Percentiles rank a stretch among this genome's conserved stretches.
These are phyloP conservation scores for Drosophila sturtevanti DNA, from an alignment of 1,140 invertebrate genomes.

Conservation along the genomic window DNA sequence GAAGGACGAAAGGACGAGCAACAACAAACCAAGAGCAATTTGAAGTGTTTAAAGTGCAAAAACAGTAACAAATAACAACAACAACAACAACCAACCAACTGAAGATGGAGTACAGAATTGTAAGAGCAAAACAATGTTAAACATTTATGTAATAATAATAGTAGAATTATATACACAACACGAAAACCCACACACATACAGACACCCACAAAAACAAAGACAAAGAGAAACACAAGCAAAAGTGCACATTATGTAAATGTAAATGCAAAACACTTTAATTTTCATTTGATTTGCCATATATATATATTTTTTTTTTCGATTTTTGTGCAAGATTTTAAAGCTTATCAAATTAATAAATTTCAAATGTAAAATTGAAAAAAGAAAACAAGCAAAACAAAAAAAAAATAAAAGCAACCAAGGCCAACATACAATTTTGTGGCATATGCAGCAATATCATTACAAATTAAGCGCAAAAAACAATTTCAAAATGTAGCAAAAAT, in stretches of 20 bases:
- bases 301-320: slow-evolving; percentile 26
- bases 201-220: slow-evolving; percentile 19
- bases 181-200: slow-evolving; percentile 19
- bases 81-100: slow-evolving; percentile 21
- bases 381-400: slow-evolving; percentile 19
- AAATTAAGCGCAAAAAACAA: slow-evolving; percentile 47
- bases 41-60: slow-evolving; percentile 16
- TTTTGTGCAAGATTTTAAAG: slow-evolving; percentile 58
- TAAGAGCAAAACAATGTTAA: slow-evolving; percentile 53
- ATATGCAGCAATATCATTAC: slow-evolving; percentile 79
- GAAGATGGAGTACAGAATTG: slow-evolving; percentile 16
- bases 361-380: slow-evolving; percentile 14
- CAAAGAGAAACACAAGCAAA: slow-evolving; percentile 24
- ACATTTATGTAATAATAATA: slow-evolving; percentile 49
- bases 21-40: slow-evolving; percentile 37
- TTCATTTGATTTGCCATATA: slow-evolving; percentile 57
- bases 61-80: slow-evolving; percentile 25
- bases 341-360: slow-evolving; percentile 29
- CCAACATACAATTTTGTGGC: slow-evolving; percentile 63
- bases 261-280: slow-evolving; percentile 43
- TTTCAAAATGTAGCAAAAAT: slow-evolving; percentile 18
- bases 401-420: slow-evolving; percentile 16
- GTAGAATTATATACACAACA: slow-evolving; percentile 15
- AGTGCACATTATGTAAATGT: slow-evolving; percentile 42
- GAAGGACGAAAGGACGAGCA: slow-evolving; percentile 6